Percentiles rank a stretch among this genome's conserved stretches.
Conservation (phyloP, 2,888 invertebrate genomes). For the Brenthis ino region DNA sequence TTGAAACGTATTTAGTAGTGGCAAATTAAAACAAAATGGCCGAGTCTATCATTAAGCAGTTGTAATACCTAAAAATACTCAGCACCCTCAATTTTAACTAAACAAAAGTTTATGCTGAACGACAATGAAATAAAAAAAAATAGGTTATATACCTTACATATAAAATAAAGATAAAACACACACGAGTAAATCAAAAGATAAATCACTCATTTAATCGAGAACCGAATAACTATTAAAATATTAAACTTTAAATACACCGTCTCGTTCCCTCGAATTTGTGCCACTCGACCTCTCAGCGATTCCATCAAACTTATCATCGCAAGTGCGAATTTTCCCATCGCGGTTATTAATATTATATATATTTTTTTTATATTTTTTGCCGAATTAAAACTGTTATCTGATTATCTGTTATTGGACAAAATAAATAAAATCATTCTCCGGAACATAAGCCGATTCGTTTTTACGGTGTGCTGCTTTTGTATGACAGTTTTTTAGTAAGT, state of each 20-base stretch:
- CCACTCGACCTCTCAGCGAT: conserved; percentile 38
- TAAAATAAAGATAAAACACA: too few species aligned
- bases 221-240: conserved; percentile 18
- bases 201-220: neutral
- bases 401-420: conserved; percentile 67
- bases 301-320: conserved; percentile 44
- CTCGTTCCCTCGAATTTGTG: conserved; percentile 28
- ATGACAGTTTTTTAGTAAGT: conserved; percentile 51
- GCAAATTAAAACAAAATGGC: too few species aligned
- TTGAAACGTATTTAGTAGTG: too few species aligned
- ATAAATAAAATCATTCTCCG: conserved; percentile 62
- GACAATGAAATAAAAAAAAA: too few species aligned
- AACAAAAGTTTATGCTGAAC: too few species aligned
- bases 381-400: conserved; percentile 78
- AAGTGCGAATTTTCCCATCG: conserved; percentile 69
- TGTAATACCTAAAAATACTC: too few species aligned
- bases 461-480: conserved; percentile 56
- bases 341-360: conserved; percentile 48
- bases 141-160: too few species aligned
- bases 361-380: neutral
- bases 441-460: conserved; percentile 72
- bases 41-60: too few species aligned
- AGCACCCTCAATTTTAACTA: too few species aligned
- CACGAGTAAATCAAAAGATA: too few species aligned
- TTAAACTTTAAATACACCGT: conserved; percentile 29